Evolutionary conservation across 2,888 invertebrate genomes (phyloP).

Genomic region (Stenoptilia bipunctidactyla): DNA sequence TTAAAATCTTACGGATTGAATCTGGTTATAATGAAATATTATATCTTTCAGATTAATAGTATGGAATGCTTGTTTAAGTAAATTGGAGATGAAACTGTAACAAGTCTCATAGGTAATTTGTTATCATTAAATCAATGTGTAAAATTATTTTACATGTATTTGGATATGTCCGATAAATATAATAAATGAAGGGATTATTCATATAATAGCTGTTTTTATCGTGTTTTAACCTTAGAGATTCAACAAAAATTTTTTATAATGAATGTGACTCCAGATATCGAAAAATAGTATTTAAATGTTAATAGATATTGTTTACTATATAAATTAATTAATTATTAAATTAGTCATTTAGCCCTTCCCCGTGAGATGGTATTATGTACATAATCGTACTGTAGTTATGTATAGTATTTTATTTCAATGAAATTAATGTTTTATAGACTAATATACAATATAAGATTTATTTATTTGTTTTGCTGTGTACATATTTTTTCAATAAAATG

Average conservation of each 20-base stretch:
- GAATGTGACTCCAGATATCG: constrained; percentile 56
- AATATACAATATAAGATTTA: constrained; percentile 70
- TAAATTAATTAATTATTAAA: constrained; percentile 25
- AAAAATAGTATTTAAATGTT: constrained; percentile 61
- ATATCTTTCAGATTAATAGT: no score
- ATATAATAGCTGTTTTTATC: constrained; percentile 59
- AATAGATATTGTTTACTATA: constrained; percentile 64
- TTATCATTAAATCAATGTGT: constrained; percentile 52
- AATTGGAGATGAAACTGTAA: constrained; percentile 14
- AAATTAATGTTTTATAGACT: constrained; percentile 72
- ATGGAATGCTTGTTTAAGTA: no score
- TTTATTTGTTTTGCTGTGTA: constrained; percentile 72
- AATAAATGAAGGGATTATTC: constrained; percentile 43
- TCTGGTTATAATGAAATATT: no score
- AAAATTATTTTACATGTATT: constrained; percentile 49
- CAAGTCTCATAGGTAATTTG: constrained; percentile 54
- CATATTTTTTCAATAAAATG: constrained; percentile 72
- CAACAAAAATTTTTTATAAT: constrained; percentile 46
- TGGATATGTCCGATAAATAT: constrained; percentile 44
- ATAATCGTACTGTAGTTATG: constrained; percentile 66
- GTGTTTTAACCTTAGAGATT: constrained; percentile 57
- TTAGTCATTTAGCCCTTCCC: constrained; percentile 46
- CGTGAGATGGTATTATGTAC: constrained; percentile 67
- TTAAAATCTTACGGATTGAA: no score
- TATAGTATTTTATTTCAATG: constrained; percentile 70